These are phyloP conservation scores for Jacana jacana DNA, from an alignment of 2,113 vertebrate species.

Conservation along the genomic window DNA sequence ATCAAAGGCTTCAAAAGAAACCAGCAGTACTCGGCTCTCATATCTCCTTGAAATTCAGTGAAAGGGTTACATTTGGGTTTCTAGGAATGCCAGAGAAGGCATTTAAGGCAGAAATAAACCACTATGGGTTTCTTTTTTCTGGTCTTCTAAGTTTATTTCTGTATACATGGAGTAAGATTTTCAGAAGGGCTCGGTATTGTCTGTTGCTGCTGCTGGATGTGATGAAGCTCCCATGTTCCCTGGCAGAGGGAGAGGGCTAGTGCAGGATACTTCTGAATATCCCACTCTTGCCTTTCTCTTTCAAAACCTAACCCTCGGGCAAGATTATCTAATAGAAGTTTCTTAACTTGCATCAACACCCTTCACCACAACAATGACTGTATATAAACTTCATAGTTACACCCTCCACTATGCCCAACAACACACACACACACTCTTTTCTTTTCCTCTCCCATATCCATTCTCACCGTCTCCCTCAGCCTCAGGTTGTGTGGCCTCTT, in stretches of 20 bases:
- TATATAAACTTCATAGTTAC: not conserved
- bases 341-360: too few relatives aligned
- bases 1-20: constrained; percentile 25
- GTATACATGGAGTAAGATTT: not conserved
- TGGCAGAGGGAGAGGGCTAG: not conserved
- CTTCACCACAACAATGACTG: too few relatives aligned
- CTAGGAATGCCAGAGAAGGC: not conserved
- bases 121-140: not conserved
- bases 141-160: not conserved
- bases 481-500: not conserved
- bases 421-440: not conserved
- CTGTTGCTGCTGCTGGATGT: not conserved
- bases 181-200: not conserved
- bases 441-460: not conserved
- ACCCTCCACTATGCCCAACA: not conserved
- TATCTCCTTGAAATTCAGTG: not conserved
- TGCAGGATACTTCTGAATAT: not conserved
- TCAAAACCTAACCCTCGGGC: not conserved
- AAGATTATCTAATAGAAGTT: not conserved
- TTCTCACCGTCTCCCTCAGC: not conserved
- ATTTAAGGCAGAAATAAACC: not conserved
- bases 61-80: not conserved
- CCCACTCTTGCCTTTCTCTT: not conserved
- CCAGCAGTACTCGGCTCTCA: not conserved
- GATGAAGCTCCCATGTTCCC: not conserved